phyloP scores from a whole-genome alignment of 1,140 invertebrate genomes.

The Oncopodura yosiiana region DNA sequence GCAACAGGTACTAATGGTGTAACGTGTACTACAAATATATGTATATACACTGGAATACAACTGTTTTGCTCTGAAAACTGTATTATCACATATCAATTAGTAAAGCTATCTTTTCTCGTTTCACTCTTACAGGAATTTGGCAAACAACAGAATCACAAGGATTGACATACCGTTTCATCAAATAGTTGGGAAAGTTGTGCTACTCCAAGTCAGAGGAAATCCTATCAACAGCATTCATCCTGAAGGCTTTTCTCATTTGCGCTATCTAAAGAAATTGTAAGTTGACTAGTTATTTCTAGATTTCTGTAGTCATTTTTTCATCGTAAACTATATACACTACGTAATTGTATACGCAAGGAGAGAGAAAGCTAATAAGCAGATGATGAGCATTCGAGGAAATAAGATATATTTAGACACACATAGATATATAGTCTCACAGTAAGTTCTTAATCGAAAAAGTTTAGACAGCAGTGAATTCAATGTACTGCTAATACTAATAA shows the following conservation, averaged over 20 bases:
- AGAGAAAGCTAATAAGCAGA: not conserved
- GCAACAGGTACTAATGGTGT: too few relatives aligned
- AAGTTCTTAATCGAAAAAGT: too few relatives aligned
- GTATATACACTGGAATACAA: too few relatives aligned
- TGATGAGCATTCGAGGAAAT: not conserved
- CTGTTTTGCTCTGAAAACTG: too few relatives aligned
- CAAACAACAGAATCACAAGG: slow-evolving; percentile 27
- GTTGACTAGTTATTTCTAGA: slow-evolving; percentile 5
- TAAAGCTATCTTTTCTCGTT: too few relatives aligned
- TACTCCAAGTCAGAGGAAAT: slow-evolving; percentile 30
- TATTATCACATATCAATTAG: too few relatives aligned
- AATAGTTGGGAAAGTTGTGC: slow-evolving; percentile 16
- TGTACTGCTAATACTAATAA: too few relatives aligned
- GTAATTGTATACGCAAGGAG: not conserved
- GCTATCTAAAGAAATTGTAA: slow-evolving; percentile 28
- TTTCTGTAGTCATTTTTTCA: not conserved
- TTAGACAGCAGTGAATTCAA: too few relatives aligned
- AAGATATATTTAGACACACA: not conserved
- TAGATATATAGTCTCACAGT: too few relatives aligned
- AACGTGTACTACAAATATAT: too few relatives aligned
- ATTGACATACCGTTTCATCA: slow-evolving; percentile 28
- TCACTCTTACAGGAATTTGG: slow-evolving; percentile 26
- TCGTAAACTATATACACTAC: not conserved
- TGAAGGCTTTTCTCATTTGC: slow-evolving; percentile 30
- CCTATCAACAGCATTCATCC: slow-evolving; percentile 28